Base-by-base conservation (phyloP, 2,113 vertebrate genomes). In the Aptenodytes forsteri region DNA sequence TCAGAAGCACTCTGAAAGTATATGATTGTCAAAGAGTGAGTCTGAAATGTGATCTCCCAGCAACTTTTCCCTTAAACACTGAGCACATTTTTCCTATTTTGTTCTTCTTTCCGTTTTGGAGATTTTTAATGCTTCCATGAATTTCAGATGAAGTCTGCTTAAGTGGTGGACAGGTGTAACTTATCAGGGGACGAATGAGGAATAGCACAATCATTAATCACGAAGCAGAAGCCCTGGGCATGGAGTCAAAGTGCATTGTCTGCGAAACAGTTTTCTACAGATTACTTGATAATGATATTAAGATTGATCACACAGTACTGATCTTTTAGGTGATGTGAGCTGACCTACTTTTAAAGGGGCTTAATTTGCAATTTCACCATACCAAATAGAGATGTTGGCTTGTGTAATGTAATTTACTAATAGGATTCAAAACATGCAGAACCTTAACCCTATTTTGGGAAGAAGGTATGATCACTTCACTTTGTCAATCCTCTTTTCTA, bases 291-390 rank as follows among this genome's bases (percentile, higher is more conserved):
- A 97, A 96, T 1, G 2, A 90, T 65, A 90, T 95, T 95, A 86
- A 96, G 95, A 97, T 83, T 95, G 94, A 97, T 94, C 76, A 94
- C 82, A 21, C 58, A 54, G 20, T 42, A 58, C 91, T 89, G 89
- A 73, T 94, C 77, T 88, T 89, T 52, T 3, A 80, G 83, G 79
- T 49, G 75, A 94, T 96, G 69, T 75, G 69, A 95, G 84, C 87
- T 91, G 94, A 94, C 77, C 89, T 86, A 71, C 83, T 97, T 93
- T 87, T 69, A 67, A 87, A 89, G 62, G 64, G 81, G 96, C 96
- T 94, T 97, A 97, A 97, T 96, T 93, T 82, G 65, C 67, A 95
- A 97, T 97, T 97, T 97, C 64, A 49, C 78, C 66, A 52, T n/a
- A 79, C 59, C 70, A 81, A 89, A 70, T 40, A 73, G 90, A 77